Conservation (phyloP, 2,888 invertebrate genomes). For the Drosophila incognita region DNA sequence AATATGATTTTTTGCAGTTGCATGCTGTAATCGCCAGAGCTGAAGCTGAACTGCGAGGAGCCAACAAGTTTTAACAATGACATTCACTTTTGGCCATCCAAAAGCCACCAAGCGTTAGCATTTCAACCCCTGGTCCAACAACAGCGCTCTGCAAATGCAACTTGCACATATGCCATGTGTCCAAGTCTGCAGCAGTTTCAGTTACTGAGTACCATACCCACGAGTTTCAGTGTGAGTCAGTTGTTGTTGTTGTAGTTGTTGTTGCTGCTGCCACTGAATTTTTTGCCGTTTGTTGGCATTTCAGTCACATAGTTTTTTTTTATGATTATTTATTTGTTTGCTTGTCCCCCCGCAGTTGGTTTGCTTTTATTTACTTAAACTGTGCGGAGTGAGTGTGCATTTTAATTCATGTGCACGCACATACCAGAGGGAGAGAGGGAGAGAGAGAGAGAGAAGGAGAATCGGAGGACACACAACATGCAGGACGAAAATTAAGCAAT, state of each 20-base stretch:
- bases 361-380: constrained; percentile 64
- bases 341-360: constrained; percentile 10
- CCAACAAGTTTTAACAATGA: constrained; percentile 59
- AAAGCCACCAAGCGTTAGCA: constrained; percentile 16
- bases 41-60: constrained; percentile 22
- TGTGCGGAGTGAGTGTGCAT: constrained; percentile 56
- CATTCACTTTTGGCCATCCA: constrained; percentile 55
- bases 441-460: not conserved
- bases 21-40: constrained; percentile 19
- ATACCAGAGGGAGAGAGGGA: not conserved
- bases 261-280: not conserved
- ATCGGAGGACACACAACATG: not conserved
- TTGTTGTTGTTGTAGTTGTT: constrained; percentile 10
- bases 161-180: constrained; percentile 57
- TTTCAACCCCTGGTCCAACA: not conserved
- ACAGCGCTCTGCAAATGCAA: constrained; percentile 32
- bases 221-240: constrained; percentile 13
- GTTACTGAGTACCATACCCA: constrained; percentile 10
- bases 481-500: constrained; percentile 47
- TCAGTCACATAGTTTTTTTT: constrained; percentile 21
- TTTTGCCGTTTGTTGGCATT: constrained; percentile 61
- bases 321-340: constrained; percentile 21
- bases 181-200: constrained; percentile 32
- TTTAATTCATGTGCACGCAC: constrained; percentile 38
- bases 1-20: constrained; percentile 59